These are phyloP conservation scores for Epicauta chinensis DNA, from an alignment of 1,140 invertebrate species.

Conservation along the genomic window DNA sequence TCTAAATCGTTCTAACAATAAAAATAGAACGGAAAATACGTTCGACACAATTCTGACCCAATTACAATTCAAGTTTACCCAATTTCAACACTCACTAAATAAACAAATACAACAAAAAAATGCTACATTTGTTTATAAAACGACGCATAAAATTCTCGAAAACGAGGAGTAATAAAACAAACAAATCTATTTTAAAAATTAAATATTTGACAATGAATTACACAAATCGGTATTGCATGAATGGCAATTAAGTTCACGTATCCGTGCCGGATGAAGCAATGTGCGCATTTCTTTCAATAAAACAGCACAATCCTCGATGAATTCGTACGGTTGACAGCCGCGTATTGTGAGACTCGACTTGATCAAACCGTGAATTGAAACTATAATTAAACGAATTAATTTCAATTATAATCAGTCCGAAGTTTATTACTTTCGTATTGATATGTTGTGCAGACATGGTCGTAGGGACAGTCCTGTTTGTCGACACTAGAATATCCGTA, in stretches of 20 bases:
- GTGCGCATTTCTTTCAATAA: slow-evolving; percentile 7
- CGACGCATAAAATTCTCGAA: too few relatives aligned
- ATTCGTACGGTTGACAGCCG: slow-evolving; percentile 6
- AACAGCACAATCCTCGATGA: slow-evolving; percentile 2
- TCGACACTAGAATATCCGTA: slow-evolving; percentile 8
- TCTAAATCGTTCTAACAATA: too few relatives aligned
- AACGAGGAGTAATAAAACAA: too few relatives aligned
- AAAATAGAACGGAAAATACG: too few relatives aligned
- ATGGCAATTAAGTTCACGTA: slow-evolving; percentile 10
- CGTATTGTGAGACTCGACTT: slow-evolving; percentile 7
- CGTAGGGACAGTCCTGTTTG: slow-evolving; percentile 9
- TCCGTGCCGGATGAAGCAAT: slow-evolving; percentile 4
- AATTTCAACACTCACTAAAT: too few relatives aligned
- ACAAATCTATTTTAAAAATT: too few relatives aligned
- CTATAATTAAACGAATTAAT: slow-evolving; percentile 1
- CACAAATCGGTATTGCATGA: slow-evolving; percentile 6
- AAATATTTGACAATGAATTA: slow-evolving; percentile 11
- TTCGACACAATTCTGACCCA: too few relatives aligned
- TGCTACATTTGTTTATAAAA: too few relatives aligned
- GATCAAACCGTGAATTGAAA: slow-evolving; percentile 9
- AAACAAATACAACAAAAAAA: too few relatives aligned
- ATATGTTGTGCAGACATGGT: slow-evolving; percentile 7
- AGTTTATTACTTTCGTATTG: slow-evolving; percentile 5
- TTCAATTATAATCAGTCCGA: too few relatives aligned
- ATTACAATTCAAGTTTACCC: too few relatives aligned